phyloP scores from a whole-genome alignment of 2,888 invertebrate species.

The Ormyrus rosae region DNA sequence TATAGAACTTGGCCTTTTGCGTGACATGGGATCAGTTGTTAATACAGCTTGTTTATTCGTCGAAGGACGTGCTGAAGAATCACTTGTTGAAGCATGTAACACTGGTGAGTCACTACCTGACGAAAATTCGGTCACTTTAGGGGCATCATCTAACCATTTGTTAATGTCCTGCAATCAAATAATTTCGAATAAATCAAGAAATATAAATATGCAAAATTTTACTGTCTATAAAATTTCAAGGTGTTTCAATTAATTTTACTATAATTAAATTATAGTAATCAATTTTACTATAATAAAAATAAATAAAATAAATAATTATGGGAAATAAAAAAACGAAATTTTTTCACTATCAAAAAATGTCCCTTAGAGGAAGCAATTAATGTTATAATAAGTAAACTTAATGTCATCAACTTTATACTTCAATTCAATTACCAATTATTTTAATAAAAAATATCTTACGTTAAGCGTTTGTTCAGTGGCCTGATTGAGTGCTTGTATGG shows the following conservation, averaged over 20 bases:
- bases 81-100: conserved; percentile 67
- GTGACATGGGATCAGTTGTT: conserved; percentile 75
- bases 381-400: too few species aligned
- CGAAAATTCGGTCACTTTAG: conserved; percentile 85
- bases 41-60: conserved; percentile 64
- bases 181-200: too few species aligned
- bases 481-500: conserved; percentile 82
- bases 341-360: too few species aligned
- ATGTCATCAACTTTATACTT: too few species aligned
- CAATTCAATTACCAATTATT: not conserved
- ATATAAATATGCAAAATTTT: too few species aligned
- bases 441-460: conserved; percentile 61
- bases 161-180: conserved; percentile 86
- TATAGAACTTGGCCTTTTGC: conserved; percentile 68
- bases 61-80: conserved; percentile 79
- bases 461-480: conserved; percentile 84
- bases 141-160: conserved; percentile 92
- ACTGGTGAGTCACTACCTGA: conserved; percentile 86
- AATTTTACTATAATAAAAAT: too few species aligned
- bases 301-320: too few species aligned
- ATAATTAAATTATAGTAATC: too few species aligned
- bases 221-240: too few species aligned
- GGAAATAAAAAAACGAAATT: too few species aligned
- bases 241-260: too few species aligned
- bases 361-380: too few species aligned